A percentile compares a stretch with the other conserved stretches of the same genome.
phyloP scores from a whole-genome alignment of 2,888 invertebrate genomes.

The Cheilosia pagana region DNA sequence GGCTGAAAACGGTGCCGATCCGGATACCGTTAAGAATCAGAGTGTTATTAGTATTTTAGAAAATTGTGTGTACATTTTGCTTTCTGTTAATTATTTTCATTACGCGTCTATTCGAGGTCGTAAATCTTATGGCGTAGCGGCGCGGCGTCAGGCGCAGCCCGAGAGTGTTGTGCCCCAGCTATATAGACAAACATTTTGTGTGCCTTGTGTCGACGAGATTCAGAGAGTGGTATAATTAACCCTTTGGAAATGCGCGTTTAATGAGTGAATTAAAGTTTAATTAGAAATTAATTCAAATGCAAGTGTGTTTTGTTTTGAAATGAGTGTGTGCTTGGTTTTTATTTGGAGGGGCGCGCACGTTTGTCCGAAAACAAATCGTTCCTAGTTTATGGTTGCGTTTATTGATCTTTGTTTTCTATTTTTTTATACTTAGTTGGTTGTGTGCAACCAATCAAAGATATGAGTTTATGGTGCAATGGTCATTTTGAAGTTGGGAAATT shows the following conservation, averaged over 20 bases:
- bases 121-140: conserved; percentile 51
- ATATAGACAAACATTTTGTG: conserved; percentile 36
- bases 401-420: conserved; percentile 27
- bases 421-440: background rate
- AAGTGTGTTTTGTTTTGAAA: conserved; percentile 49
- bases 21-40: conserved; percentile 52
- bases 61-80: conserved; percentile 52
- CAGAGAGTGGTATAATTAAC: conserved; percentile 51
- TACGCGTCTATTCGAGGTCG: conserved; percentile 56
- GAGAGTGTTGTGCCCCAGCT: conserved; percentile 8
- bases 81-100: conserved; percentile 67
- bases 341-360: conserved; percentile 11
- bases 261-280: conserved; percentile 67
- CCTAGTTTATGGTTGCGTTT: conserved; percentile 46
- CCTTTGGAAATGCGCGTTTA: conserved; percentile 63
- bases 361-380: conserved; percentile 50
- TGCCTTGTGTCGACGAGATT: conserved; percentile 10
- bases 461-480: conserved; percentile 36
- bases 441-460: conserved; percentile 34
- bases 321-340: conserved; percentile 26
- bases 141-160: conserved; percentile 43
- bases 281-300: conserved; percentile 65
- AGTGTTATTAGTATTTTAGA: conserved; percentile 65
- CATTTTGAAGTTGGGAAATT: background rate
- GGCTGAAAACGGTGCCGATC: conserved; percentile 3